phyloP scores from a whole-genome alignment of 53 echinoderm and acorn worm species.

The Echinarachnius parma region DNA sequence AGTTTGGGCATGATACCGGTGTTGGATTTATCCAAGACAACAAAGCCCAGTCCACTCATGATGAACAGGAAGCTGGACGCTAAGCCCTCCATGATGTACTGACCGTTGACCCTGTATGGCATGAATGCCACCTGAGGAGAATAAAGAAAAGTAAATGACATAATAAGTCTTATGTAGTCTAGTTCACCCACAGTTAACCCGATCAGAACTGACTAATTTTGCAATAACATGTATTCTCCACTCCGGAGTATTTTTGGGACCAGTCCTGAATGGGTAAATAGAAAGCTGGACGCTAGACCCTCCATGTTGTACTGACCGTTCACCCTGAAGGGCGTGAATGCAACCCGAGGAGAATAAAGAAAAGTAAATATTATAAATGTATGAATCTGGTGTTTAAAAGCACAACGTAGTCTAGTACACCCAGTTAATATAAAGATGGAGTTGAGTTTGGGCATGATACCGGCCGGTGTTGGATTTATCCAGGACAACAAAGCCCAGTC shows the following conservation, averaged over 20 bases:
- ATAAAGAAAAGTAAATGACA: background rate
- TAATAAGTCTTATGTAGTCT: no score
- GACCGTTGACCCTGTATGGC: slow-evolving; percentile 99
- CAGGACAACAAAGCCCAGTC: slow-evolving; percentile 91
- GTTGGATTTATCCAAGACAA: slow-evolving; percentile 94
- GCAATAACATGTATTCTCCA: no score
- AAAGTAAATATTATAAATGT: slow-evolving; percentile 73
- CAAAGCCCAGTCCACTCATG: slow-evolving; percentile 92
- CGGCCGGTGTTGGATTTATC: slow-evolving; percentile 91
- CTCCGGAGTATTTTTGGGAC: no score
- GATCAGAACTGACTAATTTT: no score
- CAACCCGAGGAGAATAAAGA: background rate
- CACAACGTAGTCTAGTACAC: no score
- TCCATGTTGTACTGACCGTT: slow-evolving; percentile 99
- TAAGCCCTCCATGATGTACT: slow-evolving; percentile 99
- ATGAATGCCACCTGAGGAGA: slow-evolving; percentile 84
- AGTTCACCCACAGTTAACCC: background rate
- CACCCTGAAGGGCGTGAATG: slow-evolving; percentile 96
- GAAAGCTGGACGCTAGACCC: slow-evolving; percentile 92
- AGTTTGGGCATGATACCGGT: slow-evolving; percentile 82
- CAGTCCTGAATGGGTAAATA: no score
- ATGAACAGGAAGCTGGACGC: slow-evolving; percentile 98
- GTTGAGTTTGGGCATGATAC: slow-evolving; percentile 89
- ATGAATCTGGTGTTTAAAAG: slow-evolving; percentile 88
- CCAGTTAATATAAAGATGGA: slow-evolving; percentile 87